Base-by-base conservation (phyloP, 30 jellyfish, hydroid and myxozoan species). In the Pseudorhiza aurosa region DNA sequence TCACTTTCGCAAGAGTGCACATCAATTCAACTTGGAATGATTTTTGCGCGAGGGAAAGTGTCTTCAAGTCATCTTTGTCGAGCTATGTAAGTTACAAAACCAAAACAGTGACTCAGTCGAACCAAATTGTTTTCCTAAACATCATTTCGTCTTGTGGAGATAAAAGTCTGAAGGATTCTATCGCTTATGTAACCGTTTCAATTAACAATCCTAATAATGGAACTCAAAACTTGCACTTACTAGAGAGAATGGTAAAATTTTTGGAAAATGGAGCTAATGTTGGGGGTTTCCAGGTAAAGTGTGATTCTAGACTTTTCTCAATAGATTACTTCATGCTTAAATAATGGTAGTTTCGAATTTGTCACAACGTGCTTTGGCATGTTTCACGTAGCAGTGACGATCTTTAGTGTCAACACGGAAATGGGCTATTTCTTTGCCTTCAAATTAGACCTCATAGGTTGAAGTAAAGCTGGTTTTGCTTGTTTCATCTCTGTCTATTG, bases 191-290 rank as follows among this genome's bases (percentile, higher is more conserved):
- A 9, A 27, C 25, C 8, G 75, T 60, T 4, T 29, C 75, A 6
- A 60, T 60, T 27, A 60, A 27, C 50, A 21, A 60, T 39, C 62
- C 75, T 1, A 60, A 60, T 0, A 28, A 18, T 60, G 75, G 24
- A 27, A 60, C 27, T 11, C 75, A 60, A 27, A 30, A 60, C 14
- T n/a, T 60, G 45, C 51, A 60, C n/a, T 10, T 60, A 51, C n/a
- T 60, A 22, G 12, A 27, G 32, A 60, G 30, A 30, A 60, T 60
- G 75, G 56, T 60, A 27, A 27, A 35, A 39, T 10, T 60, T 15
- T 30, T 60, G 14, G 75, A 60, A 39, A 60, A 60, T 2, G 75
- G 75, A 28, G 75, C 47, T 0, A 27, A 60, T 60, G 25, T 60
- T 29, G 47, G 75, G 0, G 75, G 75, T 29, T 15, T 60, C 2